phyloP scores from a whole-genome alignment of 2,113 vertebrate species.

The Thryonomys swinderianus region DNA sequence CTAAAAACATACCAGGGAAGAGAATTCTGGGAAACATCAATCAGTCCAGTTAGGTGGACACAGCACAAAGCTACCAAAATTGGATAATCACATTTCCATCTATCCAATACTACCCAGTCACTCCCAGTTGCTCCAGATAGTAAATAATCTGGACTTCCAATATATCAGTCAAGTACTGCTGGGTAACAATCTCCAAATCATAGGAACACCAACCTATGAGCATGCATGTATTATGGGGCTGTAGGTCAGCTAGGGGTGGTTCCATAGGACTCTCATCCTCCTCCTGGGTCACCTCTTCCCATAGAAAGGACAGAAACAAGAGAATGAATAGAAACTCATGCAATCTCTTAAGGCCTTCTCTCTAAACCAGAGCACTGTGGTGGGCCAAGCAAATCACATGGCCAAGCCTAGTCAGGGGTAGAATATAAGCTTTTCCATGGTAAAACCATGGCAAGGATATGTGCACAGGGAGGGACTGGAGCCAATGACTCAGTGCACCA shows the following conservation, averaged over 20 bases:
- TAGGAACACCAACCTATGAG: background rate
- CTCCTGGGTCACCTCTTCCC: background rate
- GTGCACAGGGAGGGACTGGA: background rate
- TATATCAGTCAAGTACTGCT: background rate
- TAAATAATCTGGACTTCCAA: background rate
- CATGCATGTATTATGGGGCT: background rate
- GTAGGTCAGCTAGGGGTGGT: background rate
- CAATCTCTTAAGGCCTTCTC: background rate
- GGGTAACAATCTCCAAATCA: constrained; percentile 11
- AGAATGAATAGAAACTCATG: background rate
- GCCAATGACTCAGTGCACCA: background rate
- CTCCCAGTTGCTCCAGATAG: background rate
- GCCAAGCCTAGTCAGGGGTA: background rate
- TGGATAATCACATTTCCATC: background rate
- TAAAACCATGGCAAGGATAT: background rate
- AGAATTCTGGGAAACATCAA: background rate
- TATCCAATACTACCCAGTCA: background rate
- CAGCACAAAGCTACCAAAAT: background rate
- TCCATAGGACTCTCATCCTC: background rate
- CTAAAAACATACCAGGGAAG: constrained; percentile 30
- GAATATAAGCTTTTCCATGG: background rate
- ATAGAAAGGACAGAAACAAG: background rate
- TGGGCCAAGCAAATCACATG: background rate
- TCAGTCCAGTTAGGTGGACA: background rate
- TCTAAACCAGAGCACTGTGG: background rate